A percentile compares a stretch with the other conserved stretches of the same genome.
phyloP scores from a whole-genome alignment of 2,797 vertebrate species.

The Siniperca undulata region DNA sequence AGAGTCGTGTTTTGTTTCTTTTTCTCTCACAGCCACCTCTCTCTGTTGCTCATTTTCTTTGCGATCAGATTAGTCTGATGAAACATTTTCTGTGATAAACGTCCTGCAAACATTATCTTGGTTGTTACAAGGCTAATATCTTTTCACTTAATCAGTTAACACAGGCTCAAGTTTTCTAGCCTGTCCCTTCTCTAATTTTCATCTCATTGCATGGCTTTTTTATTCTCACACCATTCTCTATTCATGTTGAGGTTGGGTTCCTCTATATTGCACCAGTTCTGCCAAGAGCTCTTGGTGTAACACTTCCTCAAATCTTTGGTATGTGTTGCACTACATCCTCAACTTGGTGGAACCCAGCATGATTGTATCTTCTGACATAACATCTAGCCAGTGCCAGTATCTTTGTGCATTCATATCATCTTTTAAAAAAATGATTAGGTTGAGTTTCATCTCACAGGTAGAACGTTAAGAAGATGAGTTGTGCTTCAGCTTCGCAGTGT shows the following conservation, averaged over 20 bases:
- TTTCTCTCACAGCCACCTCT: background rate
- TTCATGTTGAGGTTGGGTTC: constrained; percentile 24
- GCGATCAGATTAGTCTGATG: background rate
- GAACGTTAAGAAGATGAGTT: background rate
- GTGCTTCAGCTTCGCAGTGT: constrained; percentile 20
- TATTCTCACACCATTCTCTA: background rate
- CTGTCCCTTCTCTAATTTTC: background rate
- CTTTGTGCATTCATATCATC: background rate
- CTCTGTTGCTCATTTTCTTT: constrained; percentile 18
- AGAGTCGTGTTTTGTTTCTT: constrained; percentile 34
- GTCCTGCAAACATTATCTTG: background rate
- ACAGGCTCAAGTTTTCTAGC: background rate
- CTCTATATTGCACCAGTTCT: constrained; percentile 62
- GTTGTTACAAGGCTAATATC: background rate
- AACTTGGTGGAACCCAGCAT: background rate
- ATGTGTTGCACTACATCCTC: background rate
- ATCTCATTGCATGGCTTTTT: constrained; percentile 8
- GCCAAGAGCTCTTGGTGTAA: constrained; percentile 36
- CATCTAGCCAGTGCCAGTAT: background rate
- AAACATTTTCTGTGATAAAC: background rate
- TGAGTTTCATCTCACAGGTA: background rate
- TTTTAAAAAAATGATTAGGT: background rate
- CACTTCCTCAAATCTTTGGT: constrained; percentile 66
- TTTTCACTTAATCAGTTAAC: background rate
- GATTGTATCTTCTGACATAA: background rate